Percentiles rank a stretch among this genome's conserved stretches.
These are phyloP conservation scores for Stigmatopora argus DNA, from an alignment of 2,113 vertebrate genomes.

Conservation along the genomic window DNA sequence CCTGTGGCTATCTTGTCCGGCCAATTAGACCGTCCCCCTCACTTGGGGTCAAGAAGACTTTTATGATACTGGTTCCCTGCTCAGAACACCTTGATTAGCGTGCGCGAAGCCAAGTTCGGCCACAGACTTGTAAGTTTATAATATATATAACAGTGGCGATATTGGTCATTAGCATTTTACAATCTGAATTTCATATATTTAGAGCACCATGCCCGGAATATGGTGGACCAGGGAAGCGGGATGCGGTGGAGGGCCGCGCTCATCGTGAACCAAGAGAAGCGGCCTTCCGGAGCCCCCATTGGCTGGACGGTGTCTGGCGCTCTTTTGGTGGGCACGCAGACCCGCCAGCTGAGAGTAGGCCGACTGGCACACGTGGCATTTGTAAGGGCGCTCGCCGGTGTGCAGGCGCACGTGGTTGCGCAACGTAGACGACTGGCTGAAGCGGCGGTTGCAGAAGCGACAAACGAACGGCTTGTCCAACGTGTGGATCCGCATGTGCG, in stretches of 20 bases:
- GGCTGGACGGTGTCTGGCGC: conserved; percentile 86
- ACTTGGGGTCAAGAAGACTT: too few relatives aligned
- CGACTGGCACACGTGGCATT: conserved; percentile 95
- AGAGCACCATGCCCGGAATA: conserved; percentile 90
- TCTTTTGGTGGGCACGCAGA: conserved; percentile 93
- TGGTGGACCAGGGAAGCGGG: conserved; percentile 80
- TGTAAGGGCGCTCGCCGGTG: conserved; percentile 96
- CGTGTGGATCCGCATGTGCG: conserved; percentile 99
- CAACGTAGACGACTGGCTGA: conserved; percentile 97
- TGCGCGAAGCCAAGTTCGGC: too few relatives aligned
- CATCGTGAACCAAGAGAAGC: conserved; percentile 57
- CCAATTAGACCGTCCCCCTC: too few relatives aligned
- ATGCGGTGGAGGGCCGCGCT: conserved; percentile 77
- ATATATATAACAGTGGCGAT: too few relatives aligned
- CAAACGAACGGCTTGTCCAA: conserved; percentile 98
- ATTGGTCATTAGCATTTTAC: background rate
- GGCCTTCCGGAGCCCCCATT: conserved; percentile 31
- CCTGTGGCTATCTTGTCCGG: too few relatives aligned
- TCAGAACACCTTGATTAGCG: too few relatives aligned
- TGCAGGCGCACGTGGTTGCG: conserved; percentile 96
- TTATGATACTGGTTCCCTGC: too few relatives aligned
- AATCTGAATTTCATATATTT: conserved; percentile 34
- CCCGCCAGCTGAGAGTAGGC: conserved; percentile 95
- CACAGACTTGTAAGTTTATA: too few relatives aligned
- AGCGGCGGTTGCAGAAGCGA: conserved; percentile 97